Percentiles rank a stretch among this genome's conserved stretches.
phyloP scores from a whole-genome alignment of 2,888 invertebrate species.

The Dryobota labecula region DNA sequence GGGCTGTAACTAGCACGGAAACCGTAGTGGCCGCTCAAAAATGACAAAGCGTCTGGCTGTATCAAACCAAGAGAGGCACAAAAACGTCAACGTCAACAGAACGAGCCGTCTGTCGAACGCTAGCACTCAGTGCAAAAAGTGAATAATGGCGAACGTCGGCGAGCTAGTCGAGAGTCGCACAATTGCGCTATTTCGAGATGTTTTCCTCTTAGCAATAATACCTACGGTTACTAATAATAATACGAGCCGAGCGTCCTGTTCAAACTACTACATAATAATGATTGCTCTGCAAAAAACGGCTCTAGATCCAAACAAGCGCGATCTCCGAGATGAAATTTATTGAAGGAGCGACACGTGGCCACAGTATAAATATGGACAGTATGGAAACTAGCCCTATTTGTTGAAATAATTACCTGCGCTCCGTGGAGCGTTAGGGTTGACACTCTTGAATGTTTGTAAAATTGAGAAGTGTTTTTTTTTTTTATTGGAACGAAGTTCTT shows the following conservation, averaged over 20 bases:
- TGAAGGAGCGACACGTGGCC: conserved; percentile 75
- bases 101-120: conserved; percentile 75
- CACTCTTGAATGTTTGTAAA: too few species aligned
- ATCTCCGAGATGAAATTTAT: conserved; percentile 66
- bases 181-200: conserved; percentile 85
- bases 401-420: too few species aligned
- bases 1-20: conserved; percentile 75
- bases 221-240: conserved; percentile 78
- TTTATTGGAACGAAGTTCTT: too few species aligned
- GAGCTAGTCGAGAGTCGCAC: conserved; percentile 75
- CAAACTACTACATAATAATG: conserved; percentile 72
- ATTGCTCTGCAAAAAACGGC: conserved; percentile 71
- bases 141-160: conserved; percentile 80
- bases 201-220: conserved; percentile 86
- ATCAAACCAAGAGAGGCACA: conserved; percentile 77
- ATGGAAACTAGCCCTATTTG: too few species aligned
- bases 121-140: conserved; percentile 80
- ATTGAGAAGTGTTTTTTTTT: too few species aligned
- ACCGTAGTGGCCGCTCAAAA: conserved; percentile 79
- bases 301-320: conserved; percentile 67
- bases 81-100: conserved; percentile 80
- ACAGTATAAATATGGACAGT: too few species aligned
- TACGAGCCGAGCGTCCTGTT: conserved; percentile 66
- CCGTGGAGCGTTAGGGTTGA: too few species aligned
- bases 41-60: conserved; percentile 80